Percentiles rank a stretch among this genome's conserved stretches.
These are phyloP conservation scores for Drosophila cognata DNA, from an alignment of 2,888 invertebrate species.

Conservation along the genomic window DNA sequence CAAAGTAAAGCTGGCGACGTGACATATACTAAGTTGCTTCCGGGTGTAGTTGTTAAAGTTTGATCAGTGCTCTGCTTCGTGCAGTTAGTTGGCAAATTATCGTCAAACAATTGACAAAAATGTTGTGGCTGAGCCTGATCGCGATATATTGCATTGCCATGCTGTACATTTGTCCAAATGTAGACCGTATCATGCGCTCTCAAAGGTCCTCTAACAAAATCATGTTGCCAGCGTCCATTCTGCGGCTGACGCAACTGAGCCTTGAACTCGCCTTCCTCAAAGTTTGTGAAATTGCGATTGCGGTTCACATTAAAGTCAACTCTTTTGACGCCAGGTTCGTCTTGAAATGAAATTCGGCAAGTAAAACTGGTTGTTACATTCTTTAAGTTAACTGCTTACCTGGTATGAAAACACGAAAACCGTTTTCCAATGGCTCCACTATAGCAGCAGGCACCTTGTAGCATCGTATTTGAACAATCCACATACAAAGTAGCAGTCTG, in stretches of 20 bases:
- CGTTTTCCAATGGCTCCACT: slow-evolving; percentile 64
- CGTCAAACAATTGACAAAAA: slow-evolving; percentile 56
- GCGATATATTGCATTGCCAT: slow-evolving; percentile 85
- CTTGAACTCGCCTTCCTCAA: slow-evolving; percentile 86
- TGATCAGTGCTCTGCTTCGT: background rate
- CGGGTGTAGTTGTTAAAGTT: slow-evolving; percentile 11
- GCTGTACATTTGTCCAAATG: slow-evolving; percentile 88
- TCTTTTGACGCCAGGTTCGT: slow-evolving; percentile 86
- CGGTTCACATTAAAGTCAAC: slow-evolving; percentile 89
- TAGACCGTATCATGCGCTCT: slow-evolving; percentile 87
- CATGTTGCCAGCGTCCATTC: slow-evolving; percentile 86
- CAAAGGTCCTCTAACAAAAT: slow-evolving; percentile 85
- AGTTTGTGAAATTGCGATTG: slow-evolving; percentile 86
- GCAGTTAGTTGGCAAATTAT: slow-evolving; percentile 48
- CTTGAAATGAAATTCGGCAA: slow-evolving; percentile 73
- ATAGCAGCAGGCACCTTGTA: slow-evolving; percentile 69
- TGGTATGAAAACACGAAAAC: slow-evolving; percentile 80
- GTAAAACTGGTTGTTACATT: background rate
- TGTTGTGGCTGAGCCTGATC: slow-evolving; percentile 49
- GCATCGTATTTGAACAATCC: slow-evolving; percentile 14
- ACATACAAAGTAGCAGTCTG: slow-evolving; percentile 8
- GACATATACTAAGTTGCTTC: background rate
- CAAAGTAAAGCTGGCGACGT: slow-evolving; percentile 7
- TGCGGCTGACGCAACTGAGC: slow-evolving; percentile 85
- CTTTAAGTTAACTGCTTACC: slow-evolving; percentile 50